A percentile compares a stretch with the other conserved stretches of the same genome.
Conservation (phyloP, 2,113 vertebrate species). For the Thalassarche chlororhynchos region DNA sequence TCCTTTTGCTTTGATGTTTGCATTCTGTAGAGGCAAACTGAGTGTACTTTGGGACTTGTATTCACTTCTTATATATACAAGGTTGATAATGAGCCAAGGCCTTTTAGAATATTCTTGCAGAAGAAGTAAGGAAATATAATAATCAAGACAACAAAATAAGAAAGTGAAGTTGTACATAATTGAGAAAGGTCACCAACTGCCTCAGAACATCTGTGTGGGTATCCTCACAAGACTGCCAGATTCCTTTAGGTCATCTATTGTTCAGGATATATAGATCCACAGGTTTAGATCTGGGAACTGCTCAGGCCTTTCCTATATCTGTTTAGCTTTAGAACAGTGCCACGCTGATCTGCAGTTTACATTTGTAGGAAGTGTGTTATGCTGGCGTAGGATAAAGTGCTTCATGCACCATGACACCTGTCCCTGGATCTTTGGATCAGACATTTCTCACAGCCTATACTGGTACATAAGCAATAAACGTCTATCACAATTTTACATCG, state of each 20-base stretch:
- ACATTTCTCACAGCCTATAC: neutral
- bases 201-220: neutral
- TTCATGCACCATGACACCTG: neutral
- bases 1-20: neutral
- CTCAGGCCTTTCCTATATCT: neutral
- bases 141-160: neutral
- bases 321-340: neutral
- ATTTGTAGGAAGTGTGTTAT: neutral
- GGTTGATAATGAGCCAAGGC: neutral
- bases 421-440: neutral
- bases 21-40: neutral
- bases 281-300: neutral
- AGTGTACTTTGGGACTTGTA: neutral
- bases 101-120: neutral
- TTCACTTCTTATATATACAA: neutral
- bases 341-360: neutral
- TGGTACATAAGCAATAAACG: neutral
- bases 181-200: neutral
- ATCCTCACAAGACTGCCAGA: neutral
- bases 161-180: neutral
- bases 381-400: neutral
- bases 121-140: neutral
- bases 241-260: neutral
- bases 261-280: neutral
- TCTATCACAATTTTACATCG: neutral